Conservation (phyloP, 1,140 invertebrate genomes). For the Drosophila athabasca region DNA sequence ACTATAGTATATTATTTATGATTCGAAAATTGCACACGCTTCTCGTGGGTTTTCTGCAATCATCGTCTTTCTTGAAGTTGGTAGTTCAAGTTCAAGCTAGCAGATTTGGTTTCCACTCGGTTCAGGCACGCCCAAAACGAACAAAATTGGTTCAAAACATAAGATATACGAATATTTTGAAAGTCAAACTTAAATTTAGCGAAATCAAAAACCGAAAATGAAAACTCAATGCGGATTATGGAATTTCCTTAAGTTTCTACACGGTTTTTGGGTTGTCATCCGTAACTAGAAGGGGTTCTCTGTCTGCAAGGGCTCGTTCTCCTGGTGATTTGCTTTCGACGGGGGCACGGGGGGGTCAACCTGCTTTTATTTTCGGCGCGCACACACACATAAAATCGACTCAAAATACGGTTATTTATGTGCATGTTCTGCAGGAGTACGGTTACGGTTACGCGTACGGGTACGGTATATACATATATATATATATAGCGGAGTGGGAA, state of each 20-base stretch:
- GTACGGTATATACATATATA: constrained; percentile 24
- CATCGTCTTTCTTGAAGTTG: constrained; percentile 26
- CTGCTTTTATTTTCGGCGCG: constrained; percentile 38
- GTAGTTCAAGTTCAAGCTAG: constrained; percentile 57
- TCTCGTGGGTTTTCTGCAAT: constrained; percentile 73
- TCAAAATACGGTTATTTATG: constrained; percentile 52
- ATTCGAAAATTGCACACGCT: constrained; percentile 63
- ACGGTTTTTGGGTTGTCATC: background rate
- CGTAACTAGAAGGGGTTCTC: constrained; percentile 3
- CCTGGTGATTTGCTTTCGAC: background rate
- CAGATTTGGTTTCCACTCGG: constrained; percentile 90
- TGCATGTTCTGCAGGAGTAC: constrained; percentile 12
- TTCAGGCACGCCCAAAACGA: constrained; percentile 76
- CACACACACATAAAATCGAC: constrained; percentile 45
- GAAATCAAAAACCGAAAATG: constrained; percentile 19
- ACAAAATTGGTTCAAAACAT: constrained; percentile 21
- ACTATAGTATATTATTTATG: constrained; percentile 47
- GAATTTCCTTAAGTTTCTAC: constrained; percentile 35
- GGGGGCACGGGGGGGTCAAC: constrained; percentile 10
- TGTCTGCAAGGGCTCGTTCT: constrained; percentile 16
- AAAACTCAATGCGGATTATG: constrained; percentile 33
- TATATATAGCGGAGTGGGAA: constrained; percentile 13
- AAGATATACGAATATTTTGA: constrained; percentile 18
- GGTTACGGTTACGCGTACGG: background rate
- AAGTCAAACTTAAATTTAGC: constrained; percentile 27